Percentiles rank a stretch among this genome's conserved stretches.
These are phyloP conservation scores for Falco berigora DNA, from an alignment of 2,797 vertebrate genomes.

Conservation along the genomic window DNA sequence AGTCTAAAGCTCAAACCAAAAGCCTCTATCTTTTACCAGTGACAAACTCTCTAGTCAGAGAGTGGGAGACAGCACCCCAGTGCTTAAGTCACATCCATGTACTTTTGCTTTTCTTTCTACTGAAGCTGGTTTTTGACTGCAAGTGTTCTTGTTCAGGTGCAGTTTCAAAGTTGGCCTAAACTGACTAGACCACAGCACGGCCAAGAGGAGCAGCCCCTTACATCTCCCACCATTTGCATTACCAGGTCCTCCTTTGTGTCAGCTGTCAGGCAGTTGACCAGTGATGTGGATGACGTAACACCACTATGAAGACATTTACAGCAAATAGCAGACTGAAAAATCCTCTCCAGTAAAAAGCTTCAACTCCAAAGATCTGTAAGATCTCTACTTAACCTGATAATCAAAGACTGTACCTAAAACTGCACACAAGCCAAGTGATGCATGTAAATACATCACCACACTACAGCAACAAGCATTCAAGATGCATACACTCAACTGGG, in stretches of 20 bases:
- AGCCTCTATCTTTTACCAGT: background rate
- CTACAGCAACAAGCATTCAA: background rate
- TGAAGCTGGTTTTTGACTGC: background rate
- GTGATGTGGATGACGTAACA: background rate
- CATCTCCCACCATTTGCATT: background rate
- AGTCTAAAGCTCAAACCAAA: background rate
- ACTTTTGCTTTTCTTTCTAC: background rate
- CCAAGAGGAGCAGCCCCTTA: background rate
- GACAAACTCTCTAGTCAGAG: background rate
- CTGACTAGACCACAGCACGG: accelerated
- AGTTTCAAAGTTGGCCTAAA: background rate
- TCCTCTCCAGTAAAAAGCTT: background rate
- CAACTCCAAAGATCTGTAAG: background rate
- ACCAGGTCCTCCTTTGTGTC: background rate
- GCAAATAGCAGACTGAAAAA: background rate
- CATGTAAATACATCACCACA: background rate
- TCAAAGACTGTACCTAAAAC: background rate
- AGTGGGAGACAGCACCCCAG: background rate
- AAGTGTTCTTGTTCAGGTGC: background rate
- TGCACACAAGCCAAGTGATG: background rate
- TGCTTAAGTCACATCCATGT: background rate
- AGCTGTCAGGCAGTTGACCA: background rate
- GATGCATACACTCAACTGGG: background rate
- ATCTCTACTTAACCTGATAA: background rate
- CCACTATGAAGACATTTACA: background rate